A percentile compares a stretch with the other conserved stretches of the same genome.
Evolutionary conservation across 2,113 vertebrate species (phyloP).

Genomic region (Smithornis capensis): DNA sequence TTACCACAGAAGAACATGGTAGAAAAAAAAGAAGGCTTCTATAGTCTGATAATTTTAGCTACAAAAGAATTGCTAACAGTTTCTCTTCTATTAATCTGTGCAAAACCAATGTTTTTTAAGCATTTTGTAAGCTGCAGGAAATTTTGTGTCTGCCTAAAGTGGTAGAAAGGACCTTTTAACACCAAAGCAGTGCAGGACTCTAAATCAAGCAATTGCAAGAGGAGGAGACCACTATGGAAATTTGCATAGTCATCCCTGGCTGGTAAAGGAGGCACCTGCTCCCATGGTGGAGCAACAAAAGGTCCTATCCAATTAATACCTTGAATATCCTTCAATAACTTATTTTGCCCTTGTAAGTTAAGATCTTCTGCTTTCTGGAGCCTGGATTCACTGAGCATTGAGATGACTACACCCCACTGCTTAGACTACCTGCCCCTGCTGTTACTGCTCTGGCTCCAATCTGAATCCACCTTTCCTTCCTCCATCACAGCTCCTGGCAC

Average conservation of each 20-base stretch:
- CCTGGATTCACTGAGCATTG: neutral
- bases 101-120: neutral
- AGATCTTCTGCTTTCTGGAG: neutral
- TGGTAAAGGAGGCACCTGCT: neutral
- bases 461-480: neutral
- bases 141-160: neutral
- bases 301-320: neutral
- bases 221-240: fast-evolving
- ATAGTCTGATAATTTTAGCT: neutral
- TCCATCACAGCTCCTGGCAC: neutral
- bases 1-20: neutral
- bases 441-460: neutral
- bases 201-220: neutral
- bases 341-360: neutral
- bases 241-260: neutral
- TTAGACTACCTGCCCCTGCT: neutral
- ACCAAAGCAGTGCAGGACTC: neutral
- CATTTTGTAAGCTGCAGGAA: neutral
- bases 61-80: neutral
- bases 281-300: neutral
- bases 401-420: neutral
- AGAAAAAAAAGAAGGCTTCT: neutral
- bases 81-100: neutral
- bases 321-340: neutral
- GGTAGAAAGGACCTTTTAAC: neutral